Percentiles rank a stretch among this genome's conserved stretches.
These are phyloP conservation scores for Dexiosoma caninum DNA, from an alignment of 2,888 invertebrate species.

Conservation along the genomic window DNA sequence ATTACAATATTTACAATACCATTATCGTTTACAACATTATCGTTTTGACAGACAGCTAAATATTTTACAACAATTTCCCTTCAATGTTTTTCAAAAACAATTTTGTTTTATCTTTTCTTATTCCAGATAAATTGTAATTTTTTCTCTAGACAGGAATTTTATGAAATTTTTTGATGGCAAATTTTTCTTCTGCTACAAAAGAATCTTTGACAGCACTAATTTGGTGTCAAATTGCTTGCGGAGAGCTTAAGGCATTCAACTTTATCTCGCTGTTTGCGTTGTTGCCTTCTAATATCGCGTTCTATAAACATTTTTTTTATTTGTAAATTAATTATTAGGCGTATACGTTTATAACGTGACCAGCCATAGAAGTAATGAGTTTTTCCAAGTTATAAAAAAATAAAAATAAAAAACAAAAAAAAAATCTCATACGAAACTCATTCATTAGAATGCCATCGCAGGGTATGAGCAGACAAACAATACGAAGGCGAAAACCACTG, in stretches of 20 bases:
- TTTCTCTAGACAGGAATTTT: too few relatives aligned
- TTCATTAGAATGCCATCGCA: slow-evolving; percentile 49
- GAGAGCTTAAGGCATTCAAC: neutral
- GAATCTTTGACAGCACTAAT: too few relatives aligned
- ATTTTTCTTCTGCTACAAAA: too few relatives aligned
- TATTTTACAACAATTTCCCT: too few relatives aligned
- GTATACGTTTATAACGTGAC: slow-evolving; percentile 15
- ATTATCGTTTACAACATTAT: too few relatives aligned
- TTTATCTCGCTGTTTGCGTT: neutral
- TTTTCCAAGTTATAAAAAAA: slow-evolving; percentile 19
- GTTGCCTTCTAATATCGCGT: neutral
- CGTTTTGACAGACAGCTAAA: too few relatives aligned
- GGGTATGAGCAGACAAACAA: neutral
- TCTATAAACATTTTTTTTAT: neutral
- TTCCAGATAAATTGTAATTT: too few relatives aligned
- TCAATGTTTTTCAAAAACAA: too few relatives aligned
- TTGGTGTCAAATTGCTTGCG: neutral
- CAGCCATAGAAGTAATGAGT: slow-evolving; percentile 40
- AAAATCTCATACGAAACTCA: slow-evolving; percentile 2
- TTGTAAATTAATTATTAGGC: slow-evolving; percentile 48
- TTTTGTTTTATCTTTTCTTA: too few relatives aligned
- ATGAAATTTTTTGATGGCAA: too few relatives aligned
- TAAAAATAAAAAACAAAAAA: neutral
- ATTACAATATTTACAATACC: too few relatives aligned
- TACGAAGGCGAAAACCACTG: neutral